Evolutionary conservation across 2,113 vertebrate genomes (phyloP).

Genomic region (Salvelinus namaycush): DNA sequence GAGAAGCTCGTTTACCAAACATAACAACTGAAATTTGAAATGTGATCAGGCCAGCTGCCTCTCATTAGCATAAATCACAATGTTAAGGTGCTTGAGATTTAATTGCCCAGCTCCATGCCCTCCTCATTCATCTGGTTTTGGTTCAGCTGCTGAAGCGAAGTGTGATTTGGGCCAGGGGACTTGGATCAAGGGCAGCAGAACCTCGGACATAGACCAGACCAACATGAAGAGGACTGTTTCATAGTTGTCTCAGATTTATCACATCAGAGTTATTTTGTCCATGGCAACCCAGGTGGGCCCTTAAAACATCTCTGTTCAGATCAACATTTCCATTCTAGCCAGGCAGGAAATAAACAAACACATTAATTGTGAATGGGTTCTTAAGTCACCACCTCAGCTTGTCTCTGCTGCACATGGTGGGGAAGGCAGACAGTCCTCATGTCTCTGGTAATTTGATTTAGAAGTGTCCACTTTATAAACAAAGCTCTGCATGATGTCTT

Average conservation of each 20-base stretch:
- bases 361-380: conserved; percentile 11
- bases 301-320: conserved; percentile 19
- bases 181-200: neutral
- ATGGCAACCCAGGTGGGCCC: conserved; percentile 19
- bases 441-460: conserved; percentile 56
- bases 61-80: conserved; percentile 37
- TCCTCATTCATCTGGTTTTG: conserved; percentile 15
- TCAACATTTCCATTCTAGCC: conserved; percentile 25
- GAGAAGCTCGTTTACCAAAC: conserved; percentile 7
- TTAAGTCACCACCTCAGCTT: conserved; percentile 31
- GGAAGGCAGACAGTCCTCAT: conserved; percentile 16
- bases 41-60: conserved; percentile 34
- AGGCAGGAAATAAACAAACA: conserved; percentile 22
- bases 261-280: conserved; percentile 35
- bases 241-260: conserved; percentile 14
- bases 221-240: conserved; percentile 6
- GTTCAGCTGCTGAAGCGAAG: conserved; percentile 1
- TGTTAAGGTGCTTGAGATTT: conserved; percentile 34
- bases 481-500: conserved; percentile 63
- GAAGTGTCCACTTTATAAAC: conserved; percentile 48
- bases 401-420: conserved; percentile 28
- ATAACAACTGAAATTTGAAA: conserved; percentile 32
- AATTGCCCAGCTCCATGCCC: conserved; percentile 21
- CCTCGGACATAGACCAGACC: neutral
- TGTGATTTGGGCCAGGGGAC: neutral